These are phyloP conservation scores for Catharus ustulatus DNA, from an alignment of 2,797 vertebrate genomes.

Conservation along the genomic window DNA sequence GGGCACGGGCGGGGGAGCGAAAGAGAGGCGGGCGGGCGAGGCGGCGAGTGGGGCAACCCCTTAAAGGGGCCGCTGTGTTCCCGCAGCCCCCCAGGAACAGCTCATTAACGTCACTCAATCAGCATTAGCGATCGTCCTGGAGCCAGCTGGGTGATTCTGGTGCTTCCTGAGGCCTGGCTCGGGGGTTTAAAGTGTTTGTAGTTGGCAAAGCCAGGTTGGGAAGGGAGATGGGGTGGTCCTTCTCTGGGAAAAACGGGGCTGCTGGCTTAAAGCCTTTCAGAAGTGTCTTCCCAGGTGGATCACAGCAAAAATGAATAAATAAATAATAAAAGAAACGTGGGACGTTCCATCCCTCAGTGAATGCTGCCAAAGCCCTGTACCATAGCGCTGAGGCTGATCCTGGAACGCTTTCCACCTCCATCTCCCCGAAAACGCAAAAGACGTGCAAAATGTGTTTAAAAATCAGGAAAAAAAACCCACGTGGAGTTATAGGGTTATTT, in stretches of 20 bases:
- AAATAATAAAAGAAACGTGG: background rate
- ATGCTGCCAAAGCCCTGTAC: fast-evolving
- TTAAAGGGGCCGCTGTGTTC: background rate
- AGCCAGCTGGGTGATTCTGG: fast-evolving
- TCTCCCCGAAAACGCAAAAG: fast-evolving
- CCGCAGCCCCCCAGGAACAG: fast-evolving
- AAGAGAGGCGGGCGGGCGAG: constrained; percentile 38
- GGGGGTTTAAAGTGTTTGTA: background rate
- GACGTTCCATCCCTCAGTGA: background rate
- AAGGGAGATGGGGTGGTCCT: background rate
- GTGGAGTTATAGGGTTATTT: background rate
- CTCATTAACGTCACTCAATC: fast-evolving
- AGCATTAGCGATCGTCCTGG: fast-evolving
- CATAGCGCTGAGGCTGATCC: fast-evolving
- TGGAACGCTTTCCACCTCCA: fast-evolving
- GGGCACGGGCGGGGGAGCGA: background rate
- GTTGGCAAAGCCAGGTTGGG: background rate
- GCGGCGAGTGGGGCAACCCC: background rate
- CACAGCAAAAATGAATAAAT: background rate
- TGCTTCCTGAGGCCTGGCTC: too few relatives aligned
- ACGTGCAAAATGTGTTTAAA: fast-evolving
- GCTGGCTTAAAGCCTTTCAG: fast-evolving
- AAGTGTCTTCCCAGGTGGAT: background rate
- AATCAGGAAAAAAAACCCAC: background rate
- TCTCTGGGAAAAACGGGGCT: background rate